These are phyloP conservation scores for Glaucidium brasilianum DNA, from an alignment of 2,113 vertebrate genomes.

Conservation along the genomic window DNA sequence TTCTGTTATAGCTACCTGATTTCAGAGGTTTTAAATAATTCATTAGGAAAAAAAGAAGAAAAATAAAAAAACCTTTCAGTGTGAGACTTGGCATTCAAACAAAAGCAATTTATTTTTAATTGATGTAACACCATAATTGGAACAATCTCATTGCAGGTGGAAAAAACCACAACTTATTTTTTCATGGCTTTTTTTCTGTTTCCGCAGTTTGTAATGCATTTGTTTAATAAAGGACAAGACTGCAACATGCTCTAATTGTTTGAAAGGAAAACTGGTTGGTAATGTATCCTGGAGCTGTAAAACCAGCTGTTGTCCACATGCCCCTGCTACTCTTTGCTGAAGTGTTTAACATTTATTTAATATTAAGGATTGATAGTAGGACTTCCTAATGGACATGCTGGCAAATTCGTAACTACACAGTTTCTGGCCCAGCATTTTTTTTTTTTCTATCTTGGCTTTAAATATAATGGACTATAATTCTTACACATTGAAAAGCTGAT, in stretches of 20 bases:
- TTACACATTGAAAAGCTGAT: conserved; percentile 15
- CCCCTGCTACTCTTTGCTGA: not conserved
- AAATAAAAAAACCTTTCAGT: not conserved
- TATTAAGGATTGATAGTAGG: not conserved
- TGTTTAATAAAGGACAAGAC: not conserved
- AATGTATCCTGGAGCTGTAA: not conserved
- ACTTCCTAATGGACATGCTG: conserved; percentile 25
- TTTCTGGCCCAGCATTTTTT: not conserved
- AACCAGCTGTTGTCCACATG: not conserved
- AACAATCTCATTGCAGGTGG: not conserved
- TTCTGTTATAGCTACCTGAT: not conserved
- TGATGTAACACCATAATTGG: not conserved
- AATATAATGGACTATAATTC: conserved; percentile 1
- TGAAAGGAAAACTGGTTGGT: not conserved
- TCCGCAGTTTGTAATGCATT: not conserved
- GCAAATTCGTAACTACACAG: not conserved
- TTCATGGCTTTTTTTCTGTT: not conserved
- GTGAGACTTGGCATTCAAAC: not conserved
- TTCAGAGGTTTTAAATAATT: not conserved
- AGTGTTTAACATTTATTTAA: not conserved
- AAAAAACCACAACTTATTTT: not conserved
- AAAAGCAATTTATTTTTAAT: not conserved
- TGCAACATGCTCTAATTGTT: not conserved
- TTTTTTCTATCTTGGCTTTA: conserved; percentile 4
- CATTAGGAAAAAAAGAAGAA: not conserved